These are phyloP conservation scores for Platerodrilus igneus DNA, from an alignment of 2,888 invertebrate species.

Conservation along the genomic window DNA sequence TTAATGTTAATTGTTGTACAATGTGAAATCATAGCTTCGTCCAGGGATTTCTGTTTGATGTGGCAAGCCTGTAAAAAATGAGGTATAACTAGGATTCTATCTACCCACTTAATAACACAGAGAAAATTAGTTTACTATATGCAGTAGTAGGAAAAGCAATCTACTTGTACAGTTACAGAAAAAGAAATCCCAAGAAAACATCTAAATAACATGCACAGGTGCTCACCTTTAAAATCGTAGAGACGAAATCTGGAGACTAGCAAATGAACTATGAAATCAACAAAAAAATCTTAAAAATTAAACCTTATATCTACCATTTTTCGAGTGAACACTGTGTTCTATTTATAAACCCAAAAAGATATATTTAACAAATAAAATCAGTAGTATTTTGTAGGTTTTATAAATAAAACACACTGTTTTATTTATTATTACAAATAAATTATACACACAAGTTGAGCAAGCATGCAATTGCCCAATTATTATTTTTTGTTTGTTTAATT, in stretches of 20 bases:
- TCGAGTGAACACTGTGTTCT: constrained; percentile 26
- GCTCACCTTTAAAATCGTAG: constrained; percentile 44
- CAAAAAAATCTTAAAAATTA: constrained; percentile 33
- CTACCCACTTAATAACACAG: too few species aligned
- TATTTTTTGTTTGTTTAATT: too few species aligned
- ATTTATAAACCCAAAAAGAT: constrained; percentile 22
- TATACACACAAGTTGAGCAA: too few species aligned
- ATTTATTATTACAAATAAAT: too few species aligned
- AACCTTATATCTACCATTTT: constrained; percentile 19
- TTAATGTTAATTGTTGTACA: constrained; percentile 37
- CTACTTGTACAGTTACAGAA: constrained; percentile 11
- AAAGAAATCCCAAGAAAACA: constrained; percentile 13
- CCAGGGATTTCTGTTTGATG: constrained; percentile 31
- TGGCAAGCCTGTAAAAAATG: constrained; percentile 35
- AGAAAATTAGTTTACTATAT: too few species aligned
- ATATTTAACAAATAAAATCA: too few species aligned
- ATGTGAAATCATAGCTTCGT: constrained; percentile 34
- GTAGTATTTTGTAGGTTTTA: constrained; percentile 15
- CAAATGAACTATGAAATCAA: constrained; percentile 46
- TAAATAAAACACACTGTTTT: constrained; percentile 28
- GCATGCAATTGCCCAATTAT: too few species aligned
- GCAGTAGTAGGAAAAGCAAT: constrained; percentile 7
- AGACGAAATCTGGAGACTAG: constrained; percentile 40
- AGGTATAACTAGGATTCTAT: too few species aligned
- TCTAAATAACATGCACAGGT: constrained; percentile 31